Base-by-base conservation (phyloP, 2,888 invertebrate genomes). In the Nowickia ferox region DNA sequence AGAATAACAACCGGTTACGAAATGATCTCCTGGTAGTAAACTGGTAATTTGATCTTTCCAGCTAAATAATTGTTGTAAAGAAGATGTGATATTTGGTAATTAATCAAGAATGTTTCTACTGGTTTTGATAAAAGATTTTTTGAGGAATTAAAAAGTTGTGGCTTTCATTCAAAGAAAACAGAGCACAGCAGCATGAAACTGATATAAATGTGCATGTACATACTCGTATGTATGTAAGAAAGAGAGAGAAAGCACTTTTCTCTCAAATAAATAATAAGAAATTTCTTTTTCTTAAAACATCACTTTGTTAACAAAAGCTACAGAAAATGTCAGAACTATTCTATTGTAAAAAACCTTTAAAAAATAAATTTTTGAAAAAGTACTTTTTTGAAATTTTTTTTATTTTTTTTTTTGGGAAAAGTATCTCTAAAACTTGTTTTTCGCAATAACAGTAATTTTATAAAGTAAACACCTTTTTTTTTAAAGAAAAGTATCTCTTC, bases 1-100 rank as follows among this genome's bases (percentile, higher is more conserved):
- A 15, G 48, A n/a, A 46, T 22, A 10, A 42, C 53, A 61, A 61
- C 42, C 68, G 77, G 51, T 69, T 68, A 40, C 9, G 13, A 38
- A 30, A 30, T 48, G 30, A 9, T 1, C 2, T 65, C 65, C 15
- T 65, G 13, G 15, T 65, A 2, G 15, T 65, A 2, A 22, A 46
- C 19, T 44, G 15, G 15, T 15, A 0, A 22, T 46, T 13, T 46
- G 4, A 9, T 19, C 22, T n/a, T 15, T 46, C 11, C 13, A 44
- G 11, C 2, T 44, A 44, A 22, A 42, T 42, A 44, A 51, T 8
- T 51, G 1, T 8, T 51, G n/a, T n/a, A 17, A 51, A 51, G 51
- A 8, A 6, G 9, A n/a, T n/a, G 51, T 9, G 17, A 53, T 9
- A 17, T 30, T 30, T 30, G 30, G 57, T 57, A 30, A 1, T 30